Percentiles rank a stretch among this genome's conserved stretches.
Evolutionary conservation across 2,888 invertebrate species (phyloP).

Genomic region (Cheilosia variabilis): DNA sequence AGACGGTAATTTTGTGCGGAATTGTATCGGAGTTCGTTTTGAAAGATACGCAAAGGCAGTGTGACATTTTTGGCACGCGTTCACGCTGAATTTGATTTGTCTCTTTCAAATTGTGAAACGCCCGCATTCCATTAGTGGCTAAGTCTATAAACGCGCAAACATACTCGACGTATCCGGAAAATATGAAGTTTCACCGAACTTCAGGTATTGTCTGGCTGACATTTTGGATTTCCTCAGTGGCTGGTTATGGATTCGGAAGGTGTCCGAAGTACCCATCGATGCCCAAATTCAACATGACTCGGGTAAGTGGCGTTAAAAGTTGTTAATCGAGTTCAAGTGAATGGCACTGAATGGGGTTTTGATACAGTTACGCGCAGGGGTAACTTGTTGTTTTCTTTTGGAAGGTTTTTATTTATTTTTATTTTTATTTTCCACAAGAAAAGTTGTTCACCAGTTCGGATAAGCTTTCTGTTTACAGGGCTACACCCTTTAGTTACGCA

Average conservation of each 20-base stretch:
- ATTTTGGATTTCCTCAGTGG: conserved; percentile 64
- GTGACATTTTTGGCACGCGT: conserved; percentile 59
- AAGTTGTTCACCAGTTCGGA: not conserved
- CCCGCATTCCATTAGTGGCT: conserved; percentile 43
- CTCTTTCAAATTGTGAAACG: conserved; percentile 56
- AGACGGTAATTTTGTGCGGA: conserved; percentile 53
- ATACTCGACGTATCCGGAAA: not conserved
- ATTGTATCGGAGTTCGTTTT: conserved; percentile 17
- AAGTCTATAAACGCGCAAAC: not conserved
- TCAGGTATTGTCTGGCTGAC: conserved; percentile 64
- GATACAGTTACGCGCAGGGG: not conserved
- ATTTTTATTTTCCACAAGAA: not conserved
- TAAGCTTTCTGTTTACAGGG: not conserved
- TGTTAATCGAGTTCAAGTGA: conserved; percentile 15
- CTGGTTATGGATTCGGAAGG: conserved; percentile 86
- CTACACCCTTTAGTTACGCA: not conserved
- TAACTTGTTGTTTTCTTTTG: not conserved
- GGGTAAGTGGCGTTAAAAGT: conserved; percentile 84
- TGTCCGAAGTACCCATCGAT: conserved; percentile 88
- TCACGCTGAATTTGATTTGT: conserved; percentile 34
- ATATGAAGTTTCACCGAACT: conserved; percentile 69
- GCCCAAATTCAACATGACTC: conserved; percentile 87
- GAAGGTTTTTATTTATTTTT: not conserved
- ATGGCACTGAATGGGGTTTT: not conserved
- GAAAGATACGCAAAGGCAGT: conserved; percentile 3